Conservation (phyloP, 2,797 vertebrate genomes). For the Ctenopoma multispine region DNA sequence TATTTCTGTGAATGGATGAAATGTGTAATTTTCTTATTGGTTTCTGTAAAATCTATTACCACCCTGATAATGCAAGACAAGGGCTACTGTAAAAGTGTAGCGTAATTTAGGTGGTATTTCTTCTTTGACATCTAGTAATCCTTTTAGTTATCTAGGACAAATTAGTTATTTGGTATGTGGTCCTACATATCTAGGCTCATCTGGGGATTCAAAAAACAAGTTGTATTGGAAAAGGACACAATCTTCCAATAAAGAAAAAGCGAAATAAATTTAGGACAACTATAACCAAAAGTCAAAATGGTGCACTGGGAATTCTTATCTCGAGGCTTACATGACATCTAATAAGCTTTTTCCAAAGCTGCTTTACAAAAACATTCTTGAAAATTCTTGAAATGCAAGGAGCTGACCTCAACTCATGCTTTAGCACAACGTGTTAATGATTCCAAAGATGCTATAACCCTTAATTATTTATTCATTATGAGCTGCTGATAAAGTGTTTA, state of each 20-base stretch:
- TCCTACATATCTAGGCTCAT: background rate
- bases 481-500: conserved; percentile 46
- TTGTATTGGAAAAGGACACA: conserved; percentile 10
- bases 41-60: conserved; percentile 5
- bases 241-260: conserved; percentile 21
- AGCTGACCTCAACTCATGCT: conserved; percentile 50
- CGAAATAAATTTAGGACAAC: conserved; percentile 38
- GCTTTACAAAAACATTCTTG: conserved; percentile 45
- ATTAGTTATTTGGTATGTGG: conserved; percentile 11
- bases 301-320: conserved; percentile 52
- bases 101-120: background rate
- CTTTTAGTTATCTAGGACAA: no score
- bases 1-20: conserved; percentile 6
- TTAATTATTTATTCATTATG: conserved; percentile 56
- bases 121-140: no score
- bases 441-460: conserved; percentile 47
- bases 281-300: conserved; percentile 33
- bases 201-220: conserved; percentile 17
- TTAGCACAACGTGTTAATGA: conserved; percentile 58
- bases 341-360: conserved; percentile 50
- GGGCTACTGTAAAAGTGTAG: background rate
- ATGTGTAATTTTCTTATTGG: conserved; percentile 2
- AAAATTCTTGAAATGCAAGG: conserved; percentile 52
- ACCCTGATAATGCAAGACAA: conserved; percentile 4
- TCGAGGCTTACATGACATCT: conserved; percentile 43